Conservation (phyloP, 2,888 invertebrate species). For the Phragmatobia fuliginosa region DNA sequence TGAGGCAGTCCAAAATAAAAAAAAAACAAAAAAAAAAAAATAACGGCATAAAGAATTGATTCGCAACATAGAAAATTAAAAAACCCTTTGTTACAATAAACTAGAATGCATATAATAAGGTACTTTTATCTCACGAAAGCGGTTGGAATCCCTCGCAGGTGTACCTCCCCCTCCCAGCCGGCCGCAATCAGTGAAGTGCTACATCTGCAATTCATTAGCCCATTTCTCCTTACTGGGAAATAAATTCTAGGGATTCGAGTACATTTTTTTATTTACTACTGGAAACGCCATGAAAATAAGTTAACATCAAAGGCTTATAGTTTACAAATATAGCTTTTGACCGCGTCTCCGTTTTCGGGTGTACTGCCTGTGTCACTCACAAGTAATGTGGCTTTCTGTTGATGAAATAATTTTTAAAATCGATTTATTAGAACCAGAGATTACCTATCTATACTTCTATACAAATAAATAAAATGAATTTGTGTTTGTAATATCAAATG, state of each 20-base stretch:
- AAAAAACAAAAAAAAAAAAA: no score
- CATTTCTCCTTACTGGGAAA: conserved; percentile 21
- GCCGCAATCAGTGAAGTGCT: conserved; percentile 46
- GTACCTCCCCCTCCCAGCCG: neutral
- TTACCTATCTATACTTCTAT: neutral
- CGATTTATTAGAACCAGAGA: no score
- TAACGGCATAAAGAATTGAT: neutral
- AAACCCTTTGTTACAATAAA: neutral
- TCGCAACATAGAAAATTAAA: neutral
- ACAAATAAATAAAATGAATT: no score
- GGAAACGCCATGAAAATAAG: neutral
- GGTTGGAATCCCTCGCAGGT: conserved; percentile 2
- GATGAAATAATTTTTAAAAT: no score
- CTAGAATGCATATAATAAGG: neutral
- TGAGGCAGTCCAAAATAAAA: no score
- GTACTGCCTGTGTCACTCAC: no score
- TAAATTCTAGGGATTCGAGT: neutral
- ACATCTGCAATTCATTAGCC: conserved; percentile 52
- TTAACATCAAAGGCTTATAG: neutral
- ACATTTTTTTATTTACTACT: neutral
- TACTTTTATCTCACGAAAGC: conserved; percentile 1
- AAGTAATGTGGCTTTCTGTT: no score
- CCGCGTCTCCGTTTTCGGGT: no score
- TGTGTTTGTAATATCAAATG: no score
- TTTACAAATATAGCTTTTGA: no score